These are phyloP conservation scores for Drosophila paracracens DNA, from an alignment of 2,888 invertebrate genomes.

Conservation along the genomic window DNA sequence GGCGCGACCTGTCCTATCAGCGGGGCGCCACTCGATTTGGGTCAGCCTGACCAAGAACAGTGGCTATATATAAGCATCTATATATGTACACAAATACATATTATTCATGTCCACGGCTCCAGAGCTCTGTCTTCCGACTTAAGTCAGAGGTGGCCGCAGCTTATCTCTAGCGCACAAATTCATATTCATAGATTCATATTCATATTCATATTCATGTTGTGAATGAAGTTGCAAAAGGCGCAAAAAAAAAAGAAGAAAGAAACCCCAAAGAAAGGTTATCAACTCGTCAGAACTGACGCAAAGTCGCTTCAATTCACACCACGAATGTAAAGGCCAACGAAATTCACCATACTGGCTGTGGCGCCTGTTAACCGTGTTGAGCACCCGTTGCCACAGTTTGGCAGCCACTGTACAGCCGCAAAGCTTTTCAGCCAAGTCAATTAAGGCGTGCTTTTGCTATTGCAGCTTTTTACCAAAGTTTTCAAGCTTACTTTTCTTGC, in stretches of 20 bases:
- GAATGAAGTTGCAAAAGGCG: conserved; percentile 26
- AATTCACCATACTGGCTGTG: conserved; percentile 30
- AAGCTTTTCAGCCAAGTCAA: conserved; percentile 67
- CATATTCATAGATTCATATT: not conserved
- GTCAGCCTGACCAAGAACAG: conserved; percentile 51
- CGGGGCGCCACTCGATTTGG: conserved; percentile 45
- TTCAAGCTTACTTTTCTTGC: not conserved
- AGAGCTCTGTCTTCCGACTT: conserved; percentile 23
- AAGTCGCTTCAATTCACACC: conserved; percentile 10
- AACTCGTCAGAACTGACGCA: conserved; percentile 20
- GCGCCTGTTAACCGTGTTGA: conserved; percentile 37
- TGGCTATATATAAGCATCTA: not conserved
- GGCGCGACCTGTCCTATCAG: conserved; percentile 57
- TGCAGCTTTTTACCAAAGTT: conserved; percentile 5
- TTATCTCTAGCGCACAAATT: conserved; percentile 31
- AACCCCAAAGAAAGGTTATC: conserved; percentile 26
- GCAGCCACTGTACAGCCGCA: conserved; percentile 5
- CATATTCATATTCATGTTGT: conserved; percentile 17
- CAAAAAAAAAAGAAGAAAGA: not conserved
- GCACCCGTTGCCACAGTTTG: conserved; percentile 40
- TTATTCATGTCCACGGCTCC: not conserved
- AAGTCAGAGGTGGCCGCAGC: conserved; percentile 44
- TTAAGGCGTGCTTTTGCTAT: not conserved
- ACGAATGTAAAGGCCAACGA: conserved; percentile 39
- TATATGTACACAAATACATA: not conserved